Percentiles rank a stretch among this genome's conserved stretches.
Conservation (phyloP, 2,888 invertebrate genomes). For the Pegoplata infirma region DNA sequence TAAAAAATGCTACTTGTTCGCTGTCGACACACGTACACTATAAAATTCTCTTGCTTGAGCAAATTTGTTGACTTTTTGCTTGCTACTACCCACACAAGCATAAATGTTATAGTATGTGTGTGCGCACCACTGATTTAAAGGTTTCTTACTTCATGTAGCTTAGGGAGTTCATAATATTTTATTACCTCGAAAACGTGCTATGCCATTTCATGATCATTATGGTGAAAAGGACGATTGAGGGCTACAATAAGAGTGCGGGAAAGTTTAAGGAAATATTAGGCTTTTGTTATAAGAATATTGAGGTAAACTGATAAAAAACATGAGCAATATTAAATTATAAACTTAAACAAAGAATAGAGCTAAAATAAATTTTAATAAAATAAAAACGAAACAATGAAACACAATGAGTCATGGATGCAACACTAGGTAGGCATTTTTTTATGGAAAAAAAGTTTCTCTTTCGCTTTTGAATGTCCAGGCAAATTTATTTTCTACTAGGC, state of each 20-base stretch:
- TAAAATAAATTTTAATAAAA: too few relatives aligned
- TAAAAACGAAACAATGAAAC: background rate
- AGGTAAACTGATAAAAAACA: background rate
- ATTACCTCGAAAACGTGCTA: conserved; percentile 20
- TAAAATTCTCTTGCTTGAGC: too few relatives aligned
- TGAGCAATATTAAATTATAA: conserved; percentile 23
- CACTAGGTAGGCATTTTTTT: too few relatives aligned
- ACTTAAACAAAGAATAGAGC: conserved; percentile 14
- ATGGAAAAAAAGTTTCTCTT: too few relatives aligned
- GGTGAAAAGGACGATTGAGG: background rate
- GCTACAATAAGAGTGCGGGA: background rate
- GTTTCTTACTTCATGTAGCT: conserved; percentile 7
- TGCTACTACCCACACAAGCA: too few relatives aligned
- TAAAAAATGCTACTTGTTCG: too few relatives aligned
- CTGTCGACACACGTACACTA: too few relatives aligned
- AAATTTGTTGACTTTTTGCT: too few relatives aligned
- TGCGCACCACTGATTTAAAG: too few relatives aligned
- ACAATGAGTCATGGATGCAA: background rate
- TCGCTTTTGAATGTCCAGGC: too few relatives aligned
- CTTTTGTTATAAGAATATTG: background rate
- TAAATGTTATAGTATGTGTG: too few relatives aligned
- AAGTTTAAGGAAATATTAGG: background rate
- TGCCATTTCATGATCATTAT: background rate
- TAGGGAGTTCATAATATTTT: conserved; percentile 16
- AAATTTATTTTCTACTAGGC: too few relatives aligned